Base-by-base conservation (phyloP, 2,797 vertebrate species). In the Alca torda region DNA sequence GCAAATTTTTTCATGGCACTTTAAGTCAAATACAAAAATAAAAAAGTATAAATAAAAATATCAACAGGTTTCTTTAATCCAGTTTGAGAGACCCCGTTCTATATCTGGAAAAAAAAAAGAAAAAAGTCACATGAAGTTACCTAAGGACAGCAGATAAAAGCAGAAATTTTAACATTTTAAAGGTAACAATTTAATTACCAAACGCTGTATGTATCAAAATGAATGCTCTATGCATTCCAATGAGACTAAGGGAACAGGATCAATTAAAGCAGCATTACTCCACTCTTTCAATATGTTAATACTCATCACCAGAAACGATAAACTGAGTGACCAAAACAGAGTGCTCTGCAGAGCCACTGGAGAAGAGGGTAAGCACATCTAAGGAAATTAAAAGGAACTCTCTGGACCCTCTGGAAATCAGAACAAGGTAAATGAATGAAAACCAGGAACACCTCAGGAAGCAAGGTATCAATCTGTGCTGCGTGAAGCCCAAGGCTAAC, bases 1-100 rank as follows among this genome's bases (percentile, higher is more conserved):
- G 98, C 98, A 98, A 98, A 98, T 98, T 98, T 98, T 98, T 98
- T 98, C 98, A 98, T 98, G 98, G 98, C 98, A 98, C 97, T 98
- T 98, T 94, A 94, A 98, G 96, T 98, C 96, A 98, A 96, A 97
- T 92, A 97, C 94, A 97, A 97, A 97, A 92, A 96, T 73, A 84
- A 91, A 96, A 97, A 97, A 96, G 95, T 97, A 97, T 97, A 98
- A 98, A 98, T 97, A 98, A 97, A 97, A 98, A 97, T 93, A 94
- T 96, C 91, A 97, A 93, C 92, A 96, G 90, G 93, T 61, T 95
- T 93, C 80, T 96, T 95, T 96, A 98, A 96, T 98, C 95, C 97
- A 92, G 93, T 97, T 98, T 98, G 95, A 96, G 74, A 95, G 83
- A 97, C 59, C 85, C 96, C 78, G n/a, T 98, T 97, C 96, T 98